Conservation (phyloP, 2,888 invertebrate genomes). For the Xanthorhoe spadicearia region DNA sequence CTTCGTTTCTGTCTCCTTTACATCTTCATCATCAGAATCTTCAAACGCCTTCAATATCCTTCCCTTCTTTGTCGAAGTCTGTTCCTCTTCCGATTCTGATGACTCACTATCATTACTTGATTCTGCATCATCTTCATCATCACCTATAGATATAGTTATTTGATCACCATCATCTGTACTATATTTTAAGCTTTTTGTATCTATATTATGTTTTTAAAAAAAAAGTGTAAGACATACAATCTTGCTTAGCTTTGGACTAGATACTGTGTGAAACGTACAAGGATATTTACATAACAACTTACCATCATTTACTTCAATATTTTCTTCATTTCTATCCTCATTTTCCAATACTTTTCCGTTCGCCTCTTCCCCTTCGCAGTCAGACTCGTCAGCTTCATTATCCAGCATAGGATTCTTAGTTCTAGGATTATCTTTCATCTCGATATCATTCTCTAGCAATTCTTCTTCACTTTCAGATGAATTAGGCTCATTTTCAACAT, state of each 20-base stretch:
- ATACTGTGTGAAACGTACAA: too few relatives aligned
- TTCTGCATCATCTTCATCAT: constrained; percentile 54
- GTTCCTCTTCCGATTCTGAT: constrained; percentile 62
- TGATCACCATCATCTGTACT: too few relatives aligned
- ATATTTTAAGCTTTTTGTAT: too few relatives aligned
- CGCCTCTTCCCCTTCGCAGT: constrained; percentile 61
- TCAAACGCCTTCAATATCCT: constrained; percentile 80
- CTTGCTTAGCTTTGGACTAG: too few relatives aligned
- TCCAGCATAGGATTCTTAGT: constrained; percentile 73
- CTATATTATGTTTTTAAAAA: neutral
- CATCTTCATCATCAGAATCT: constrained; percentile 76
- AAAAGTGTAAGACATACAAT: too few relatives aligned
- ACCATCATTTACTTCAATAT: constrained; percentile 50
- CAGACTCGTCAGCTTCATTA: constrained; percentile 82
- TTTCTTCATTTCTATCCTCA: constrained; percentile 52
- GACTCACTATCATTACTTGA: constrained; percentile 62
- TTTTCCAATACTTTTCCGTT: constrained; percentile 44
- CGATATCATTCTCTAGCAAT: constrained; percentile 61
- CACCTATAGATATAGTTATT: constrained; percentile 38
- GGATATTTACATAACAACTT: neutral
- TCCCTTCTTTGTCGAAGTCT: constrained; percentile 61
- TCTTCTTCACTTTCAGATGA: constrained; percentile 69
- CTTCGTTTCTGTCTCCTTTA: constrained; percentile 15
- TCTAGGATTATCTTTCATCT: constrained; percentile 68
- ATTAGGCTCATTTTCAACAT: constrained; percentile 55